Evolutionary conservation across 1,140 invertebrate genomes (phyloP), one percentile per base, ranked within the genome.

Genomic region (Agrilus planipennis): DNA sequence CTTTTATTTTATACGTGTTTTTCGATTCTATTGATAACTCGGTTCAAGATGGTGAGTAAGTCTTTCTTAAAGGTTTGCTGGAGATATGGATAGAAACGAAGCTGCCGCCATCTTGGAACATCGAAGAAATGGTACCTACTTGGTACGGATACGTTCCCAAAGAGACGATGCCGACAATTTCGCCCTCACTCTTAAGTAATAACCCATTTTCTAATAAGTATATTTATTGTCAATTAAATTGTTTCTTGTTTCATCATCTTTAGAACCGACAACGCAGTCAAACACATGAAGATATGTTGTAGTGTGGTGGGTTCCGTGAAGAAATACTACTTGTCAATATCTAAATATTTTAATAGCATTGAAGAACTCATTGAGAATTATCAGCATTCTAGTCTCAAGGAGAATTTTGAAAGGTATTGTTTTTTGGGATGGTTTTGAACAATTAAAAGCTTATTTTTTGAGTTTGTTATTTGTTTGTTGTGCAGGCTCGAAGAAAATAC

Each of bases 331-430:
- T 66, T 96, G 14, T 90, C 87, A 11, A 79, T 89, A 56, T 83
- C 84, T n/a, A 73, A 88, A 34, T 90, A 83, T 60, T 96, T 96
- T 58, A 81, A 83, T 54, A 84, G 79, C 53, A 76, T 91, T 38
- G 80, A 88, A 51, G 89, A 93, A 60, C 70, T 95, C 17, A 79
- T 95, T 31, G 78, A 81, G 28, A 91, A 85, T 65, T 95, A 96
- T 61, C 83, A 93, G 61, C 74, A 82, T 34, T 83, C 81, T 41
- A 89, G 85, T 57, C 67, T 95, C 34, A 75, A 78, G 2, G 89
- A 94, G 67, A 93, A 90, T 63, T 96, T 95, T 65, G 79, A 81
- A n/a, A 77, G 79, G 78, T 81, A 60, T 59, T 56, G 57, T 38
- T 12, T 37, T 39, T n/a, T 47, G 14, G 36, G 40, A 20, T 10